Conservation (phyloP, 1,140 invertebrate genomes). For the Drosophila sturtevanti region DNA sequence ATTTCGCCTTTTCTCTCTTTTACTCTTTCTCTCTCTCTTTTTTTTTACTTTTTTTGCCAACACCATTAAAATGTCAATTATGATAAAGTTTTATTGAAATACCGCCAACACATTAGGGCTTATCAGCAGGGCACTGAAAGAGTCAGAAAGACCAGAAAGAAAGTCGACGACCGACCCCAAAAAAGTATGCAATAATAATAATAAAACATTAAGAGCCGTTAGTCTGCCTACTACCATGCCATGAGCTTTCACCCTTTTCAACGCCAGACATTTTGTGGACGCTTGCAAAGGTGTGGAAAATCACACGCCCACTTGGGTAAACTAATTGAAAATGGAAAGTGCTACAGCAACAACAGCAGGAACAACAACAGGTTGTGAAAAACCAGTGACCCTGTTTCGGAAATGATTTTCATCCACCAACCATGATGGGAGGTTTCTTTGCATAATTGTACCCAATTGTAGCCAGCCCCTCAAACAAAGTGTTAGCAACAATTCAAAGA, state of each 20-base stretch:
- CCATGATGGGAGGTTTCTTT: conserved; percentile 21
- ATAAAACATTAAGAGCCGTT: conserved; percentile 69
- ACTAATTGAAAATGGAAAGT: conserved; percentile 80
- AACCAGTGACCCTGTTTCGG: conserved; percentile 23
- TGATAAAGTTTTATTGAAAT: conserved; percentile 81
- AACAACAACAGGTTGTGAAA: conserved; percentile 62
- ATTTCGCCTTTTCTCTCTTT: neutral
- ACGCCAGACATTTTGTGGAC: conserved; percentile 43
- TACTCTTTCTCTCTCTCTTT: conserved; percentile 11
- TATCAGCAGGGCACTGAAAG: conserved; percentile 59
- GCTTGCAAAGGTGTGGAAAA: conserved; percentile 61
- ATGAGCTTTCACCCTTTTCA: conserved; percentile 66
- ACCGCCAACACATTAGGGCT: conserved; percentile 69
- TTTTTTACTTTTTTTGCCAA: conserved; percentile 41
- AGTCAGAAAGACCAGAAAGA: conserved; percentile 2
- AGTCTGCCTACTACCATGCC: neutral
- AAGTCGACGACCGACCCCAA: neutral
- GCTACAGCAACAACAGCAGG: conserved; percentile 27
- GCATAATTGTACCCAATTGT: conserved; percentile 65
- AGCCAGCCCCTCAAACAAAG: conserved; percentile 40
- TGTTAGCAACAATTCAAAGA: conserved; percentile 66
- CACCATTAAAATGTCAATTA: conserved; percentile 79
- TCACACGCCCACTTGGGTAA: conserved; percentile 73
- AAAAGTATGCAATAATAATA: conserved; percentile 75
- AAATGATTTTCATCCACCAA: conserved; percentile 34